Conservation (phyloP, 2,113 vertebrate species). For the Excalfactoria chinensis region DNA sequence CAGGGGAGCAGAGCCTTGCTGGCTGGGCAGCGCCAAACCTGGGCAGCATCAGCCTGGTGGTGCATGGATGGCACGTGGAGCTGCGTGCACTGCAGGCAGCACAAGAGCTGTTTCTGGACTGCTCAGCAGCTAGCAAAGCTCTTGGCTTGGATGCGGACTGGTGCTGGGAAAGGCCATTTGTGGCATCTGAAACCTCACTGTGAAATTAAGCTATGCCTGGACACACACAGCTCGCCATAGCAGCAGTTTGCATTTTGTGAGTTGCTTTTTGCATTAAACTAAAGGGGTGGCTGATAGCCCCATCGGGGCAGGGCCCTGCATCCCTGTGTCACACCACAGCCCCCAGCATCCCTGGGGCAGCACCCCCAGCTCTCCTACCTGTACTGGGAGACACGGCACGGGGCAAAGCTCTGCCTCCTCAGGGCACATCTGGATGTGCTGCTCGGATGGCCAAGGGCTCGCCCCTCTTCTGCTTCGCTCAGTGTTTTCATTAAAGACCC, state of each 20-base stretch:
- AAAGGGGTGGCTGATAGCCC: background rate
- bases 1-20: background rate
- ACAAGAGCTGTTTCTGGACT: background rate
- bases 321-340: accelerated
- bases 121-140: background rate
- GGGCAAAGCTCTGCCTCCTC: background rate
- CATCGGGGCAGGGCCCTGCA: background rate
- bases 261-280: constrained; percentile 52
- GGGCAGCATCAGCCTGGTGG: background rate
- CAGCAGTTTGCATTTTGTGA: constrained; percentile 8
- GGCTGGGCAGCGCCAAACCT: accelerated
- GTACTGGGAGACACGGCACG: background rate
- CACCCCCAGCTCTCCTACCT: background rate
- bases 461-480: constrained; percentile 30
- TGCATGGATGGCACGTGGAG: background rate
- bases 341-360: background rate
- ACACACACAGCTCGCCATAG: constrained; percentile 20
- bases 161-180: constrained; percentile 32
- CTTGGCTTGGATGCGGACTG: background rate
- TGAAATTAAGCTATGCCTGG: constrained; percentile 35
- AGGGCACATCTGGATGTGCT: background rate
- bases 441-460: background rate
- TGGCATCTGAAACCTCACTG: constrained; percentile 17
- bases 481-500: constrained; percentile 55
- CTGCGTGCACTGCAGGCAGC: background rate